A percentile compares a stretch with the other conserved stretches of the same genome.
Evolutionary conservation across 2,888 invertebrate genomes (phyloP).

Genomic region (Cryptocephalus moraei): DNA sequence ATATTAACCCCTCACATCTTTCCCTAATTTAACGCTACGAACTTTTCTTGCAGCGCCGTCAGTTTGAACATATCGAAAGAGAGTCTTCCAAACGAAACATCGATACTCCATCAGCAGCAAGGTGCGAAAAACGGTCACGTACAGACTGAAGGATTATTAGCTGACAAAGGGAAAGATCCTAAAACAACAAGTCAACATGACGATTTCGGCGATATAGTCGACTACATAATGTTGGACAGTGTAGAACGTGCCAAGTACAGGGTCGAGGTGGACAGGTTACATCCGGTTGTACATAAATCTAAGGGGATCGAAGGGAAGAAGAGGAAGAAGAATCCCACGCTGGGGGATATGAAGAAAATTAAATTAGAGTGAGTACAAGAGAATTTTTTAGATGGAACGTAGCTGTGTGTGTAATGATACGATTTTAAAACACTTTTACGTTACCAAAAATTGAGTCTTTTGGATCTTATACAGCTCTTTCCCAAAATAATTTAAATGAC

Average conservation of each 20-base stretch:
- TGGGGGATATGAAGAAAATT: constrained; percentile 55
- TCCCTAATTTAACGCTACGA: too few species aligned
- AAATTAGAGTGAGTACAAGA: constrained; percentile 35
- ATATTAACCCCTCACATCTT: too few species aligned
- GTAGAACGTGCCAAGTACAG: constrained; percentile 42
- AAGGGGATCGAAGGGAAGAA: constrained; percentile 45
- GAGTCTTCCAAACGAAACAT: constrained; percentile 26
- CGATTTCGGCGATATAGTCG: constrained; percentile 51
- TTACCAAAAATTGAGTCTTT: too few species aligned
- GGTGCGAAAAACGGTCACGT: constrained; percentile 1
- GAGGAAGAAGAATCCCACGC: constrained; percentile 52
- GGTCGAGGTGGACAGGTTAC: constrained; percentile 42
- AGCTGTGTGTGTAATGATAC: too few species aligned
- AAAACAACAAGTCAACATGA: constrained; percentile 39
- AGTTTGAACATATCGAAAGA: constrained; percentile 36
- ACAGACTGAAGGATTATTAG: constrained; percentile 6
- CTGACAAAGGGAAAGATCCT: constrained; percentile 9
- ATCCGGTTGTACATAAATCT: constrained; percentile 35
- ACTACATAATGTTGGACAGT: constrained; percentile 42
- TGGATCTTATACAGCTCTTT: too few species aligned
- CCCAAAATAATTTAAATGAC: too few species aligned
- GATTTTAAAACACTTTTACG: too few species aligned
- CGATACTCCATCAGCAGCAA: constrained; percentile 5
- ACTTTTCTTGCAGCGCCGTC: constrained; percentile 16
- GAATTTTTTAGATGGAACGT: neutral